Base-by-base conservation (phyloP, 2,797 vertebrate genomes). In the Chrosomus eos region DNA sequence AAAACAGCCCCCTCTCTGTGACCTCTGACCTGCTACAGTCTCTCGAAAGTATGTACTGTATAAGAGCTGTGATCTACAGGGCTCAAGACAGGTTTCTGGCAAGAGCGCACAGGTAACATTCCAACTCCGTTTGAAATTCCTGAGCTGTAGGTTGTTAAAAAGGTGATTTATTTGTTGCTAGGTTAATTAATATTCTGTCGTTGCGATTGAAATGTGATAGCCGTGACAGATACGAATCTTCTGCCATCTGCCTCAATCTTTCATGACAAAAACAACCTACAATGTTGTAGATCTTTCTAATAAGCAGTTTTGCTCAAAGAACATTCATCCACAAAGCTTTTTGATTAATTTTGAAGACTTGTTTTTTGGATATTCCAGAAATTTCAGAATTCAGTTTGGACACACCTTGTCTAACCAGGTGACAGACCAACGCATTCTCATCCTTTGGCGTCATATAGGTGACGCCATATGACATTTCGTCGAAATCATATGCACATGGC, bases 31-130 rank as follows among this genome's bases (percentile, higher is more conserved):
- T 85, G 89, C 86, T 33, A 70, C 58, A 38, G 66, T 45, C 23
- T 85, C 55, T 62, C 68, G 11, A 80, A 85, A 73, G 68, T 66
- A 85, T 85, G 83, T 53, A 66, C 83, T 40, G 68, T 92, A 91
- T 92, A 91, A 90, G 87, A 78, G 83, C 79, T 84, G 88, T 89
- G 93, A 93, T 95, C 95, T 96, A 93, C 95, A 94, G 92, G 95
- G 94, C 94, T 92, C 89, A 90, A 94, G 95, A 96, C 95, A 96
- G 92, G 94, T 97, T 97, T 96, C 96, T 97, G 97, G 97, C 96
- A 96, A 89, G 92, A 67, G 90, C 88, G 43, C 90, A 86, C 88
- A 92, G 94, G 95, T 95, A 96, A 90, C 76, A 94, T 97, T 96
- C 95, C 96, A 96, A 94, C 95, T 94, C 92, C 92, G 95, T 95